Evolutionary conservation across 2,888 invertebrate species (phyloP), one percentile per base, ranked within the genome.

Genomic region (Cantharis rufa): DNA sequence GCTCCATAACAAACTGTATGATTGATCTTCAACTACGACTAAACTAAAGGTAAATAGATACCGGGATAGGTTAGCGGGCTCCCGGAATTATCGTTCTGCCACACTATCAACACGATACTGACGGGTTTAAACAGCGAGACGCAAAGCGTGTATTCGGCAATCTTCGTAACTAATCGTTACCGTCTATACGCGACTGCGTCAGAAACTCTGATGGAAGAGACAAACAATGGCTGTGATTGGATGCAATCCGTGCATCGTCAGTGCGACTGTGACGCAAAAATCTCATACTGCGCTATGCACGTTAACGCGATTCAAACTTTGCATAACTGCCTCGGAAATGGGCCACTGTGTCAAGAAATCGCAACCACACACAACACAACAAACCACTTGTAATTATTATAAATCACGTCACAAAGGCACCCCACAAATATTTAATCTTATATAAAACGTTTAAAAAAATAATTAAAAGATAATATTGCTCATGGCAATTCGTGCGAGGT

Each of bases 101-200:
- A 89, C 91, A 91, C 91, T 92, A 91, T 91, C 92, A 91, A 91
- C 92, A 91, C 92, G 91, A 91, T 91, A 92, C 92, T 92, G 90
- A 90, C 89, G 75, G 73, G 81, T 80, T 81, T 82, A 83, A 89
- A 88, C 87, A 87, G 86, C 86, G 86, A 81, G 84, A 85, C 87
- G 84, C 82, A 80, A 85, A 84, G 84, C 82, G 85, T 85, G 87
- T 80, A 82, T 84, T 83, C 83, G 83, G 79, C 80, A 80, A 71
- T 85, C 87, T 86, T 87, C 89, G 81, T 81, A 76, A 76, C 76
- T 89, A 88, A 88, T 89, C 89, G 90, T 89, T 48, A 88, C 88
- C 87, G 75, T 74, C 72, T 74, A 77, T 82, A 81, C 85, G 84
- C 87, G 85, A 75, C 84, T 84, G 85, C 84, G 84, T 82, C 79